Evolutionary conservation across 2,797 vertebrate genomes (phyloP).

Genomic region (Poeciliopsis gracilis): DNA sequence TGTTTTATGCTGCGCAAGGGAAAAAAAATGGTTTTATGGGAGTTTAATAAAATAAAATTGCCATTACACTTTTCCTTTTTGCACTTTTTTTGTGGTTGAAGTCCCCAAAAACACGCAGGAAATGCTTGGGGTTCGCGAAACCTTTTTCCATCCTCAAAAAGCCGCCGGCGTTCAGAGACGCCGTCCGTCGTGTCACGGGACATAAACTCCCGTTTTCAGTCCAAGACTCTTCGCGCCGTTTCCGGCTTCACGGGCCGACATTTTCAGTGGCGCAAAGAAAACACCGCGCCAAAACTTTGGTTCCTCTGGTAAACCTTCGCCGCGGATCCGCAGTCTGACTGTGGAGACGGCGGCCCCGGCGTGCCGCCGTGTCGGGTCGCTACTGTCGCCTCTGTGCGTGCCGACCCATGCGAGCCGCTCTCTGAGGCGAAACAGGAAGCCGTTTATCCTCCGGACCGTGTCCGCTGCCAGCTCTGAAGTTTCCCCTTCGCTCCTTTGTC

Average conservation of each 20-base stretch:
- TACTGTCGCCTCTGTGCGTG: conserved; percentile 49
- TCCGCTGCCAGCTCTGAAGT: conserved; percentile 55
- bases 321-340: conserved; percentile 13
- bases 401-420: conserved; percentile 60
- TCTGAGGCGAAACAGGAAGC: conserved; percentile 69
- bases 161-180: neutral
- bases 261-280: conserved; percentile 35
- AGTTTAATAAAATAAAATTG: too few relatives aligned
- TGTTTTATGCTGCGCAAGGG: too few relatives aligned
- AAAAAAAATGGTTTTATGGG: too few relatives aligned
- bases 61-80: neutral
- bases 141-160: neutral
- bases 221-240: neutral
- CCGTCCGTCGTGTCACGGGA: neutral
- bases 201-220: neutral
- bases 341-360: conserved; percentile 31
- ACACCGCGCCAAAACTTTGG: conserved; percentile 42
- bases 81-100: neutral
- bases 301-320: neutral
- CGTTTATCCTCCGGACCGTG: conserved; percentile 71
- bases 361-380: conserved; percentile 27
- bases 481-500: conserved; percentile 55
- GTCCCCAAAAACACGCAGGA: neutral
- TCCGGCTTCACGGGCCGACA: neutral
- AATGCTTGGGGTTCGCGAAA: neutral